Evolutionary conservation across 2,113 vertebrate species (phyloP).

Genomic region (Poicephalus gulielmi): DNA sequence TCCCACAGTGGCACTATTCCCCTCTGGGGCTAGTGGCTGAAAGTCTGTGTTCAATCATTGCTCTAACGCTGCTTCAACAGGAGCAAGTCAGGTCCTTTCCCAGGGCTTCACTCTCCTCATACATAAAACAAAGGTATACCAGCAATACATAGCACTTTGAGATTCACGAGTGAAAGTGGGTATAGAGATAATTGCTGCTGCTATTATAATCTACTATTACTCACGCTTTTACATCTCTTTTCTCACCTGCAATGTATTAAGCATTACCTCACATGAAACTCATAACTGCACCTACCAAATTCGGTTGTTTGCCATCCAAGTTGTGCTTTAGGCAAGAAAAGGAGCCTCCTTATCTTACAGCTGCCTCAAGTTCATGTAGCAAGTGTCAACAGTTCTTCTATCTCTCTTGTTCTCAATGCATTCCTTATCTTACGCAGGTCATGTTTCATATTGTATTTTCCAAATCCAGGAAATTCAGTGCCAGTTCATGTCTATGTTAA

Average conservation of each 20-base stretch:
- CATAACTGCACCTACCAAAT: not conserved
- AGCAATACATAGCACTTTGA: not conserved
- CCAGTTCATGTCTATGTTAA: not conserved
- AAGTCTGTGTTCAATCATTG: not conserved
- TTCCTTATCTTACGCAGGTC: not conserved
- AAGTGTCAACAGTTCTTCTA: not conserved
- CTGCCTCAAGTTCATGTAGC: not conserved
- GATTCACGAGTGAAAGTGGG: not conserved
- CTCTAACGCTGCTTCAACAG: not conserved
- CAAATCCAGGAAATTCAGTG: not conserved
- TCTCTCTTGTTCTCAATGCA: not conserved
- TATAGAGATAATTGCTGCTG: not conserved
- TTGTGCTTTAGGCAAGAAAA: slow-evolving; percentile 1
- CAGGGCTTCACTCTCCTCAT: not conserved
- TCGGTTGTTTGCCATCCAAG: not conserved
- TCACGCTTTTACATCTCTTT: not conserved
- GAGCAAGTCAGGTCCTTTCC: not conserved
- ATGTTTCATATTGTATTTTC: not conserved
- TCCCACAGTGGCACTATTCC: not conserved
- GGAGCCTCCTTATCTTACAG: not conserved
- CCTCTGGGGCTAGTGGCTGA: not conserved
- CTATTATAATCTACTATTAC: not conserved
- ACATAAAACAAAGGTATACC: not conserved
- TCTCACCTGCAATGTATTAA: not conserved
- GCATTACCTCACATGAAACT: not conserved